phyloP scores from a whole-genome alignment of 2,797 vertebrate species.

The Myotis findleyi region DNA sequence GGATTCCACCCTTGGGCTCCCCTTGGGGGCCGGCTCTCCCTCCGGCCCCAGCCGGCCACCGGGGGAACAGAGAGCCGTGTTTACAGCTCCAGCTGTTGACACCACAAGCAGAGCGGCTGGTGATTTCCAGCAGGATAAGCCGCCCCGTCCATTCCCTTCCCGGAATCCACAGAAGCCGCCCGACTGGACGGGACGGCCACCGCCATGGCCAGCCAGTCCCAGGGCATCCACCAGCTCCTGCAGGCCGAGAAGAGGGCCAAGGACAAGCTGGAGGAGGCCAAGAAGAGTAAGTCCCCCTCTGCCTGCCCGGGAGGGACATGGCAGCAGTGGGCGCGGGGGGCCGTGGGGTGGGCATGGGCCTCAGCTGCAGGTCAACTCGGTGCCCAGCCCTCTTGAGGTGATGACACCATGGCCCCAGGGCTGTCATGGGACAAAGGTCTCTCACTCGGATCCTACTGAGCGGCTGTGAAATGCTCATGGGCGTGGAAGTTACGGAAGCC shows the following conservation, averaged over 20 bases:
- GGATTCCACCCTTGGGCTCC: slow-evolving; percentile 53
- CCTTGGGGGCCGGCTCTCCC: slow-evolving; percentile 29
- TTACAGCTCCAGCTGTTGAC: slow-evolving; percentile 67
- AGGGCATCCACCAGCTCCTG: slow-evolving; percentile 90
- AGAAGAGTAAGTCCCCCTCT: slow-evolving; percentile 87
- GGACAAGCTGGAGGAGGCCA: slow-evolving; percentile 90
- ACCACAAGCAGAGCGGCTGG: slow-evolving; percentile 58
- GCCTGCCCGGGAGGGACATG: accelerated
- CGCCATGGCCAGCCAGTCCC: slow-evolving; percentile 89
- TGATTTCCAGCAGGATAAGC: slow-evolving; percentile 62
- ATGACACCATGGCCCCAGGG: too few relatives aligned
- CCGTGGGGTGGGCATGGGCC: accelerated
- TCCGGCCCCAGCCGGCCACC: slow-evolving; percentile 44
- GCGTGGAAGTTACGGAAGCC: background rate
- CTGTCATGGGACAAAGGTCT: accelerated
- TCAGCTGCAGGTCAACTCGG: accelerated
- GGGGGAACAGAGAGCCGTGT: slow-evolving; percentile 36
- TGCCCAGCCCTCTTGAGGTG: background rate
- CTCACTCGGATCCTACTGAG: background rate
- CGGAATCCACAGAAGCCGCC: background rate
- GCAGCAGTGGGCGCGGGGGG: accelerated
- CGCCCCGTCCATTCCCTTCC: background rate
- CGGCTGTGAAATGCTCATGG: accelerated
- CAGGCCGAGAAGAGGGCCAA: slow-evolving; percentile 91
- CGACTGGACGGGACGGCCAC: background rate